Conservation (phyloP, 2,888 invertebrate genomes). For the Girardia tigrina region DNA sequence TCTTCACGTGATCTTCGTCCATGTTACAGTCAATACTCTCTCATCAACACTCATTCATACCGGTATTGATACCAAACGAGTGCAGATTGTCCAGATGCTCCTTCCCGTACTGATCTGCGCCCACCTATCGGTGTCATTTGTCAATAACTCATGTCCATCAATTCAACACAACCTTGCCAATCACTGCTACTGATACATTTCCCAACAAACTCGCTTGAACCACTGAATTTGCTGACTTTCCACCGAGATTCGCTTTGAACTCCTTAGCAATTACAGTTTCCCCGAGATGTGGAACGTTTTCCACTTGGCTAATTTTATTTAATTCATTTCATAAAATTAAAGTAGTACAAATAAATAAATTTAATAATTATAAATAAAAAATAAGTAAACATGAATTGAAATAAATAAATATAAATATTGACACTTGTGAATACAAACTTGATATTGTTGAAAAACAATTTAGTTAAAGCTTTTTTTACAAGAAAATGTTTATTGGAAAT, state of each 20-base stretch:
- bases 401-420: background rate
- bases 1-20: background rate
- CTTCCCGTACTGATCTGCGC: background rate
- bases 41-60: too few relatives aligned
- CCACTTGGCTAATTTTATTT: too few relatives aligned
- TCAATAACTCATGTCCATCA: background rate
- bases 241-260: background rate
- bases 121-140: background rate
- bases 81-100: conserved; percentile 2
- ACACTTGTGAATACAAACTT: too few relatives aligned
- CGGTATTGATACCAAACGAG: background rate
- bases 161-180: background rate
- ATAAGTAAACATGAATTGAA: background rate
- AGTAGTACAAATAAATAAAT: background rate
- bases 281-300: background rate
- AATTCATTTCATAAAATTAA: too few relatives aligned
- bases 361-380: too few relatives aligned
- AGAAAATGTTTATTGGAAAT: too few relatives aligned
- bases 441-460: too few relatives aligned
- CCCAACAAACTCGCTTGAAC: background rate
- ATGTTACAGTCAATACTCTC: too few relatives aligned
- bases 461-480: too few relatives aligned
- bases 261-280: background rate
- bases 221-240: background rate
- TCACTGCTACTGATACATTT: background rate